Conservation (phyloP, 2,888 invertebrate species). For the Megaustenia siamemsis region DNA sequence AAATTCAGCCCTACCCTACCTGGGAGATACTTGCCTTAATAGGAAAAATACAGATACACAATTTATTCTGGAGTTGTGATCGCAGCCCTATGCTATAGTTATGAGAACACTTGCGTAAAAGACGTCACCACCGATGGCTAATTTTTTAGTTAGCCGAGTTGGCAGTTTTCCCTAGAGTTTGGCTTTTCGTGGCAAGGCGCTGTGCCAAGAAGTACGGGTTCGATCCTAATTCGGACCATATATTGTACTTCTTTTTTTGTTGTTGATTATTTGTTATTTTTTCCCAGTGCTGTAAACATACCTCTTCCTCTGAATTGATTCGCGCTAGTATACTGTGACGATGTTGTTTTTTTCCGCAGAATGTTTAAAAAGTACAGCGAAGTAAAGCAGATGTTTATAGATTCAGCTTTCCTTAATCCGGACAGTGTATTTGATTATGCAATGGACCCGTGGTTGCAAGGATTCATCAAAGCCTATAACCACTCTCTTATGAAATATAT, state of each 20-base stretch:
- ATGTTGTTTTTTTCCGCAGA: not conserved
- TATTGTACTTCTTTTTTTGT: not conserved
- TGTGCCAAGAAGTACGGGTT: not conserved
- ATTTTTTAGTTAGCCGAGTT: too few species aligned
- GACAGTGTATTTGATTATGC: not conserved
- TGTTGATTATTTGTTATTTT: not conserved
- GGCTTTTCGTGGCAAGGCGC: not conserved
- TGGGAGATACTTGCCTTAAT: too few species aligned
- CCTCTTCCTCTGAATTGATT: too few species aligned
- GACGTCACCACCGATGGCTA: too few species aligned
- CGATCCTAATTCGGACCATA: not conserved
- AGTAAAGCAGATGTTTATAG: not conserved
- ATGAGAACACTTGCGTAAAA: too few species aligned
- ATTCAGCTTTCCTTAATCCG: not conserved
- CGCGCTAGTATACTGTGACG: too few species aligned
- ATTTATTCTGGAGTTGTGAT: too few species aligned
- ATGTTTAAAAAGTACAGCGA: not conserved
- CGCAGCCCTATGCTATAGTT: too few species aligned
- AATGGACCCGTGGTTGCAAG: conserved; percentile 12
- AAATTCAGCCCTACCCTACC: too few species aligned
- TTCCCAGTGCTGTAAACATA: not conserved
- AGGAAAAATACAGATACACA: too few species aligned
- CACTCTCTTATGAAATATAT: not conserved
- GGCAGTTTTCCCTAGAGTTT: too few species aligned
- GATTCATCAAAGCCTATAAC: not conserved